These are phyloP conservation scores for Volucella inflata DNA, from an alignment of 2,888 invertebrate genomes.

Conservation along the genomic window DNA sequence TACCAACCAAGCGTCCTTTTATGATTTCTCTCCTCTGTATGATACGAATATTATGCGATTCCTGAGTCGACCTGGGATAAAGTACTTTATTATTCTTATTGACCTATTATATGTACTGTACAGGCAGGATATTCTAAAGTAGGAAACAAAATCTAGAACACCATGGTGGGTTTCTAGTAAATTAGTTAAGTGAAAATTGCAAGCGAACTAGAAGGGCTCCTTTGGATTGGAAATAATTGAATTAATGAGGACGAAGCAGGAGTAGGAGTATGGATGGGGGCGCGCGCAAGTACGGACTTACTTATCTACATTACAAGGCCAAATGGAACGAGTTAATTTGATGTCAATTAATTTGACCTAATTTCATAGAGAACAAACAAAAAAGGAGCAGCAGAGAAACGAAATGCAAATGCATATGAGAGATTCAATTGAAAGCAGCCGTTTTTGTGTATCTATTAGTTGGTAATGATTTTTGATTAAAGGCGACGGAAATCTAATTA, in stretches of 20 bases:
- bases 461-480: too few species aligned
- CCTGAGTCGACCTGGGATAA: slow-evolving; percentile 9
- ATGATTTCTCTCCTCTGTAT: background rate
- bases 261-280: too few species aligned
- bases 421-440: too few species aligned
- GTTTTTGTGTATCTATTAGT: too few species aligned
- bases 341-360: background rate
- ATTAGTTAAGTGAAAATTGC: slow-evolving; percentile 21
- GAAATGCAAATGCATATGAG: too few species aligned
- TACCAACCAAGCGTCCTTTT: too few species aligned
- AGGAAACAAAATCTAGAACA: slow-evolving; percentile 20
- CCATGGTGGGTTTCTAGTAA: slow-evolving; percentile 18
- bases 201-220: slow-evolving; percentile 1
- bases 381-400: too few species aligned
- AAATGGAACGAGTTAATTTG: background rate
- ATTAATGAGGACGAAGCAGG: background rate
- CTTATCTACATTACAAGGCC: background rate
- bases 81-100: slow-evolving; percentile 44
- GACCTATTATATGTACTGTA: slow-evolving; percentile 17
- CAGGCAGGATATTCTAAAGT: background rate
- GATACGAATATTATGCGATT: background rate
- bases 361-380: too few species aligned
- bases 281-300: too few species aligned
- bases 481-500: too few species aligned
- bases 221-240: slow-evolving; percentile 16